Conservation (phyloP, 2,113 vertebrate species). For the Prolemur simus region DNA sequence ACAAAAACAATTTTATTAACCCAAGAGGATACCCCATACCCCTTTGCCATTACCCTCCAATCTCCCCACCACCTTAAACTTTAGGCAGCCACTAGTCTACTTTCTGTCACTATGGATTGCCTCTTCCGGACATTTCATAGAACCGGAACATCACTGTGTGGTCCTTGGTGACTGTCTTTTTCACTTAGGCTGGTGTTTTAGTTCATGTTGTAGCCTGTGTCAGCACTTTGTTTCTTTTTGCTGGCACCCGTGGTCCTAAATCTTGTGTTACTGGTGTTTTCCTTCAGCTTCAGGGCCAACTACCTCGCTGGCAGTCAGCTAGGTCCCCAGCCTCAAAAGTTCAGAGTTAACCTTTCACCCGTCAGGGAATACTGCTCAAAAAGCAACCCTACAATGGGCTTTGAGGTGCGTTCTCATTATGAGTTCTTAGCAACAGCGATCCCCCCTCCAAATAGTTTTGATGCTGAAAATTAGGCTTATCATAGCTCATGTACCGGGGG, state of each 20-base stretch:
- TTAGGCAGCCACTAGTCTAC: rapidly evolving
- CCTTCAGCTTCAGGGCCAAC: background rate
- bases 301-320: background rate
- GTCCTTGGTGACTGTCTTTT: background rate
- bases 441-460: background rate
- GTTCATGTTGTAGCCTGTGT: rapidly evolving
- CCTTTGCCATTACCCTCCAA: rapidly evolving
- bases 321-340: background rate
- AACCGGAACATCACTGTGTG: background rate
- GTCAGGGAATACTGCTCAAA: background rate
- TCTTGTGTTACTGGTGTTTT: background rate
- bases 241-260: background rate
- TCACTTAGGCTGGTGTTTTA: background rate
- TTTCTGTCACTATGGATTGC: background rate
- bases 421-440: background rate
- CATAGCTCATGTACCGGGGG: too few species aligned
- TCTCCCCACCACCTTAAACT: rapidly evolving
- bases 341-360: background rate
- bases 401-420: background rate
- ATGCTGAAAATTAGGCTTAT: background rate
- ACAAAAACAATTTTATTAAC: background rate
- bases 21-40: background rate
- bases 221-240: background rate
- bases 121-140: background rate
- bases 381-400: background rate